A percentile compares a stretch with the other conserved stretches of the same genome.
phyloP scores from a whole-genome alignment of 1,140 invertebrate genomes.

The Zaprionus africanus region DNA sequence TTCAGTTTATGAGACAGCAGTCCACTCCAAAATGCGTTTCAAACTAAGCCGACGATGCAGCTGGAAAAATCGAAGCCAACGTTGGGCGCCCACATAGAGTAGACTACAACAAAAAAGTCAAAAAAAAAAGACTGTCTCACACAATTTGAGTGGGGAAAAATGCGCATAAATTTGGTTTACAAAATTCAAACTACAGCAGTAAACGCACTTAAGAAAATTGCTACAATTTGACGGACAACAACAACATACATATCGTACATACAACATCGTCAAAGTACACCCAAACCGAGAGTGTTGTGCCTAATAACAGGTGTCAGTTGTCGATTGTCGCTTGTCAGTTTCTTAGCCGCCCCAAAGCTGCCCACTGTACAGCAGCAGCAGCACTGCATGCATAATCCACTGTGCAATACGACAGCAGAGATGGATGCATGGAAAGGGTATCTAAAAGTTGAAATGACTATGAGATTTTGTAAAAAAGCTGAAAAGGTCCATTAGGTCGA shows the following conservation, averaged over 20 bases:
- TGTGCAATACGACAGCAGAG: not conserved
- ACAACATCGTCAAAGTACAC: slow-evolving; percentile 30
- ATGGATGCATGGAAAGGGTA: not conserved
- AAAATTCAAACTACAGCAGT: slow-evolving; percentile 30
- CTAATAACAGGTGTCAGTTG: slow-evolving; percentile 81
- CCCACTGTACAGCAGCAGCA: slow-evolving; percentile 43
- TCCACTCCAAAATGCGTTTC: slow-evolving; percentile 58
- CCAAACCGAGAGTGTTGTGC: slow-evolving; percentile 62
- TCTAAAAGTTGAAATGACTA: not conserved
- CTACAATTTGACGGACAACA: slow-evolving; percentile 60
- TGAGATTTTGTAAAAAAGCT: not conserved
- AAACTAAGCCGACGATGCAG: slow-evolving; percentile 38
- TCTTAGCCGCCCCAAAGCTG: slow-evolving; percentile 61
- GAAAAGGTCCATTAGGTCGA: not conserved
- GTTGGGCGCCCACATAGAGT: slow-evolving; percentile 53
- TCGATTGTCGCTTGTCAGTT: slow-evolving; percentile 36
- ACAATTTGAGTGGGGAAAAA: slow-evolving; percentile 34
- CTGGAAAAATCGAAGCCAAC: slow-evolving; percentile 5
- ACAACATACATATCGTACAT: slow-evolving; percentile 28
- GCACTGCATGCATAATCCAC: slow-evolving; percentile 15
- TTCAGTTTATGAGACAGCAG: slow-evolving; percentile 54
- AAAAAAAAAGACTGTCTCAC: slow-evolving; percentile 32
- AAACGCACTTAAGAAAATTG: slow-evolving; percentile 69
- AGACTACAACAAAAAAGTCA: slow-evolving; percentile 5
- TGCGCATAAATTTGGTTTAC: slow-evolving; percentile 46